Evolutionary conservation across 2,113 vertebrate species (phyloP).

Genomic region (Toxotes chatareus): DNA sequence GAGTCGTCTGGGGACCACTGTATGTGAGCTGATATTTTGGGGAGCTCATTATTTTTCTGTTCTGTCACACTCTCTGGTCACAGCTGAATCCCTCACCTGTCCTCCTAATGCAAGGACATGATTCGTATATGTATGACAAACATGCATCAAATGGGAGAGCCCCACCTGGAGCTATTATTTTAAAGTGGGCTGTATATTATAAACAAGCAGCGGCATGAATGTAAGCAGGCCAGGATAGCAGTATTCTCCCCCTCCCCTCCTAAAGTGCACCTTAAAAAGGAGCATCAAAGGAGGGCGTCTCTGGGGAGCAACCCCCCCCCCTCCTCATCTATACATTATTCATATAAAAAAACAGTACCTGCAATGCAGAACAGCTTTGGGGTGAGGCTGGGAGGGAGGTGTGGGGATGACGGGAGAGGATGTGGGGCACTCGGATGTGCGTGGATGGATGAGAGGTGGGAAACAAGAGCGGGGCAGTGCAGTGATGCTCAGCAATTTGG

Average conservation of each 20-base stretch:
- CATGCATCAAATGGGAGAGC: not conserved
- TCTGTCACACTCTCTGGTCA: not conserved
- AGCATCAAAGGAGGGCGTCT: conserved; percentile 34
- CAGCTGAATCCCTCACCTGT: not conserved
- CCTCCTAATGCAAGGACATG: not conserved
- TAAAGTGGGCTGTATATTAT: not conserved
- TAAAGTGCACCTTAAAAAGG: conserved; percentile 19
- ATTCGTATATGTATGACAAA: not conserved
- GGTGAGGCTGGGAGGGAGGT: conserved; percentile 32
- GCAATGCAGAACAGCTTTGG: conserved; percentile 72
- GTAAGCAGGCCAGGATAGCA: not conserved
- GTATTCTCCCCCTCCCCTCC: not conserved
- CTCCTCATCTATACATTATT: conserved; percentile 73
- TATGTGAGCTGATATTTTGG: conserved; percentile 14
- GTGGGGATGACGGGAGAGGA: conserved; percentile 4
- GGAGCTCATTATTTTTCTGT: conserved; percentile 29
- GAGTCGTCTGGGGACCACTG: conserved; percentile 21
- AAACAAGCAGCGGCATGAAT: not conserved
- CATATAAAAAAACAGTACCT: conserved; percentile 71
- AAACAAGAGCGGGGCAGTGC: conserved; percentile 53
- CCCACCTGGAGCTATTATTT: not conserved
- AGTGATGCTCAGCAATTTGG: conserved; percentile 72
- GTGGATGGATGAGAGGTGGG: conserved; percentile 64
- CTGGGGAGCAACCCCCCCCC: conserved; percentile 29
- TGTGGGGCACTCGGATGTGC: conserved; percentile 18